These are phyloP conservation scores for Isurus oxyrinchus DNA, from an alignment of 2,113 vertebrate species.

Conservation along the genomic window DNA sequence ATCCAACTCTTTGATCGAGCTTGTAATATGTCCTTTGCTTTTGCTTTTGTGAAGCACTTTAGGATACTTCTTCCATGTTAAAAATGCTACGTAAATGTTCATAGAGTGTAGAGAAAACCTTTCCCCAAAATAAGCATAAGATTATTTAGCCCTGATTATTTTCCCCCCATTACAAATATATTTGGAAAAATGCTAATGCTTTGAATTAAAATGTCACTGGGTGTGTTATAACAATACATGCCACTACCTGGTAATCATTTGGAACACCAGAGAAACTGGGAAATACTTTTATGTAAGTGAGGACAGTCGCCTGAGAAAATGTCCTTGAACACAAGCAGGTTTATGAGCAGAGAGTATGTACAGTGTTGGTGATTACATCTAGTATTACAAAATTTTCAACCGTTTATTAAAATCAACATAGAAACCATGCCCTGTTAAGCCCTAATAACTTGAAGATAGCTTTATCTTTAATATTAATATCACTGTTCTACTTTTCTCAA, in stretches of 20 bases:
- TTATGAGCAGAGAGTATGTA: background rate
- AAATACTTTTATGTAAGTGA: background rate
- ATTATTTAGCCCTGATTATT: too few relatives aligned
- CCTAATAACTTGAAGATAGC: background rate
- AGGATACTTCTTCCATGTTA: too few relatives aligned
- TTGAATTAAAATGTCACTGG: too few relatives aligned
- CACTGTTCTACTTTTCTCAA: background rate
- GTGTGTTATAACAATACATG: background rate
- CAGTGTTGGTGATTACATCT: background rate
- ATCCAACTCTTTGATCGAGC: too few relatives aligned
- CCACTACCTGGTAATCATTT: background rate
- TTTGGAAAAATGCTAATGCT: too few relatives aligned
- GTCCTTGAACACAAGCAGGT: background rate
- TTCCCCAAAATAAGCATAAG: too few relatives aligned
- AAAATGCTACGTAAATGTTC: too few relatives aligned
- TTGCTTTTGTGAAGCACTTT: too few relatives aligned
- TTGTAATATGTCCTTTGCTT: too few relatives aligned
- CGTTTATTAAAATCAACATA: background rate
- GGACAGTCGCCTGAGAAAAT: background rate
- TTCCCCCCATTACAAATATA: too few relatives aligned
- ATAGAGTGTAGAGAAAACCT: too few relatives aligned
- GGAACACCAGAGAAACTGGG: background rate
- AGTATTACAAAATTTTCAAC: background rate
- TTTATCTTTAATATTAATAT: background rate
- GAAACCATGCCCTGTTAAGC: background rate